phyloP scores from a whole-genome alignment of 1,140 invertebrate genomes.

The Phymorhynchus buccinoides region DNA sequence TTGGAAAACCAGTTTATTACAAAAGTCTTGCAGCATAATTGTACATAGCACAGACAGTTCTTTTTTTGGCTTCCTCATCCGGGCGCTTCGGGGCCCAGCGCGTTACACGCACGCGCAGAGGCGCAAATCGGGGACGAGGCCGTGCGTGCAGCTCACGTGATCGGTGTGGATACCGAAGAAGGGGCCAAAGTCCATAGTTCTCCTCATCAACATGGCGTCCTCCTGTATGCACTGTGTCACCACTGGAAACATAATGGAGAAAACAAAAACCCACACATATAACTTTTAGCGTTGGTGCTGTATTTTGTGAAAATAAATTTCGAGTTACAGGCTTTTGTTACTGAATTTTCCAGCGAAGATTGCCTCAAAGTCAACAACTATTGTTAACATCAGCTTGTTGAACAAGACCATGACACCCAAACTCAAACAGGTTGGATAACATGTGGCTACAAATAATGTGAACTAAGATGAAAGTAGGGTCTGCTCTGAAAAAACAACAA shows the following conservation, averaged over 20 bases:
- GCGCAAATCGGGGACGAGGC: neutral
- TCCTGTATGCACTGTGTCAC: neutral
- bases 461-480: too few species aligned
- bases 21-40: neutral
- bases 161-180: slow-evolving; percentile 28
- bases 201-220: neutral
- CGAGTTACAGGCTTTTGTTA: neutral
- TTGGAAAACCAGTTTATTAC: neutral
- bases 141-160: neutral
- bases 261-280: neutral
- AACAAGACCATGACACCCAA: too few species aligned
- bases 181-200: slow-evolving; percentile 23
- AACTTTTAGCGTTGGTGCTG: neutral
- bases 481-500: too few species aligned
- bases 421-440: too few species aligned
- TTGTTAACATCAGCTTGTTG: too few species aligned
- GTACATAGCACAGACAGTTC: neutral
- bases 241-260: neutral
- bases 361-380: too few species aligned
- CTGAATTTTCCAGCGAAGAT: too few species aligned
- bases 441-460: too few species aligned
- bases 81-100: neutral
- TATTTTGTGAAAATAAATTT: neutral
- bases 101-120: slow-evolving; percentile 25
- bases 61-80: neutral